Percentiles rank a stretch among this genome's conserved stretches.
phyloP scores from a whole-genome alignment of 2,797 vertebrate genomes.

The Morelia viridis region DNA sequence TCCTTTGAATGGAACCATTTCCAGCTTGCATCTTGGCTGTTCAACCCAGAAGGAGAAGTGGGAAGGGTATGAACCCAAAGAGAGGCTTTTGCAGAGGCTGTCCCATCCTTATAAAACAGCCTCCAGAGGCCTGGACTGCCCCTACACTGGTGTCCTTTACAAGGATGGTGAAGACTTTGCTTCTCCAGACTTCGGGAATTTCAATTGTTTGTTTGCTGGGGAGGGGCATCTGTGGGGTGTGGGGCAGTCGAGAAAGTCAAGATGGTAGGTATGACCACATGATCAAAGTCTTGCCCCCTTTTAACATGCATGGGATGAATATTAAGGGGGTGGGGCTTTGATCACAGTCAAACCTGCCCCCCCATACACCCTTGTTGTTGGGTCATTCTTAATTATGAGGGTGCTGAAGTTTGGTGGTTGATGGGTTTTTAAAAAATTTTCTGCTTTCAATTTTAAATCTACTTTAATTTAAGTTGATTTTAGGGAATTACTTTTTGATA shows the following conservation, averaged over 20 bases:
- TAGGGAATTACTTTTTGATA: not conserved
- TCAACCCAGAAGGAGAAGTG: not conserved
- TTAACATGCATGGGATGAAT: not conserved
- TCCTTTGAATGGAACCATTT: not conserved
- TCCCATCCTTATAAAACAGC: not conserved
- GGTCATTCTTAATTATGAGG: not conserved
- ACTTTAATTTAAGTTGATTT: not conserved
- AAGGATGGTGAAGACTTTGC: not conserved
- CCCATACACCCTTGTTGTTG: not conserved
- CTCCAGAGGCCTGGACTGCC: not conserved
- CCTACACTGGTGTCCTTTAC: too few relatives aligned
- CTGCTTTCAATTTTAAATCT: not conserved
- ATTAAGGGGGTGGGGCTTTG: not conserved
- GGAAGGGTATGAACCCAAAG: not conserved
- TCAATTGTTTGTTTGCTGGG: not conserved
- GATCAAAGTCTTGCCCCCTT: not conserved
- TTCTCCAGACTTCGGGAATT: not conserved
- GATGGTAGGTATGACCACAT: not conserved
- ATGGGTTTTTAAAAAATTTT: not conserved
- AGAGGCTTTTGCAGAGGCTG: not conserved
- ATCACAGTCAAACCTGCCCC: not conserved
- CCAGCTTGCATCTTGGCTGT: not conserved
- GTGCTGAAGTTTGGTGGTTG: not conserved
- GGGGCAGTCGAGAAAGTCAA: not conserved
- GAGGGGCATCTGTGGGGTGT: not conserved